These are phyloP conservation scores for Hybos culiciformis DNA, from an alignment of 2,888 invertebrate species.

Conservation along the genomic window DNA sequence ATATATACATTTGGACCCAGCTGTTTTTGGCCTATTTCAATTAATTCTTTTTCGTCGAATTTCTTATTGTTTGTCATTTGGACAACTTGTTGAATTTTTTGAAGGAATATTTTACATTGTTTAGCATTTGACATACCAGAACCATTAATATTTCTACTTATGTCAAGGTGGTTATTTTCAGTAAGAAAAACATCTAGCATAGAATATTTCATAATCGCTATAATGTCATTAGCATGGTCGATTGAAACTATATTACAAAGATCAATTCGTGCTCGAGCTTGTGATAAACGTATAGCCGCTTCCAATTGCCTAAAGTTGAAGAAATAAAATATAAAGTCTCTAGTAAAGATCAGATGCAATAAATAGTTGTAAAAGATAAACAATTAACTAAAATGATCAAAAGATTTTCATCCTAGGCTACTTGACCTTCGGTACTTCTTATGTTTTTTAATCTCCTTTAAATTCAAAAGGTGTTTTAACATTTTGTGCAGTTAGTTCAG, in stretches of 20 bases:
- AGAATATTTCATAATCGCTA: conserved; percentile 71
- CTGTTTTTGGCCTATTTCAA: conserved; percentile 62
- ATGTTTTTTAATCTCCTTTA: too few species aligned
- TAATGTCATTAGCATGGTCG: conserved; percentile 70
- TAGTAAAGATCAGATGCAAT: too few species aligned
- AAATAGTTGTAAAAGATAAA: too few species aligned
- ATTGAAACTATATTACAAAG: conserved; percentile 65
- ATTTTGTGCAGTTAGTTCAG: too few species aligned
- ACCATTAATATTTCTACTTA: conserved; percentile 48
- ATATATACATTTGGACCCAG: conserved; percentile 53
- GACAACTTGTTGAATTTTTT: conserved; percentile 49
- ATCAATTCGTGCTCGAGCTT: conserved; percentile 82
- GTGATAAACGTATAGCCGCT: conserved; percentile 69
- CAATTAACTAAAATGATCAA: too few species aligned
- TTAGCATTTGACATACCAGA: conserved; percentile 57
- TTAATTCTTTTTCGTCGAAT: conserved; percentile 64
- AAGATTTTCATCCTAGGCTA: too few species aligned
- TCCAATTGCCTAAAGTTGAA: conserved; percentile 56
- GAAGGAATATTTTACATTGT: conserved; percentile 58
- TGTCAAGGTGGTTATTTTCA: conserved; percentile 39
- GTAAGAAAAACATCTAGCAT: conserved; percentile 63
- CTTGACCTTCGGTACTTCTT: too few species aligned
- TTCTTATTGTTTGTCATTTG: conserved; percentile 50
- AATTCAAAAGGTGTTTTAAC: too few species aligned
- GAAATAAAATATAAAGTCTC: too few species aligned